These are phyloP conservation scores for Poicephalus gulielmi DNA, from an alignment of 2,113 vertebrate species.

Conservation along the genomic window DNA sequence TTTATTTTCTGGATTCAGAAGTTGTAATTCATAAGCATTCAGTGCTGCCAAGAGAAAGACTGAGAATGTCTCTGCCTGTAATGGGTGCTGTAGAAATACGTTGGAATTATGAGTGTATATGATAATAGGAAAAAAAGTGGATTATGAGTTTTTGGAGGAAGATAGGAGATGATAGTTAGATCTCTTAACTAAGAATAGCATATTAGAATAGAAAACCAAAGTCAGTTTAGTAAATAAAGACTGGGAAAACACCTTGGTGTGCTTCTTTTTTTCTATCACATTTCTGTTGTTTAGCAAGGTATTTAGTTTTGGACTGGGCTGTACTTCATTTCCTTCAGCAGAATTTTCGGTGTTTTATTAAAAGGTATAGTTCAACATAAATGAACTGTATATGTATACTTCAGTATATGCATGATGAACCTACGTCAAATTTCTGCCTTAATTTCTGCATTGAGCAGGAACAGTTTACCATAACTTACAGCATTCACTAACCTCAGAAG, in stretches of 20 bases:
- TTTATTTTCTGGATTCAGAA: conserved; percentile 21
- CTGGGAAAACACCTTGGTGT: background rate
- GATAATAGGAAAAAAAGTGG: background rate
- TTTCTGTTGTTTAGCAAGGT: background rate
- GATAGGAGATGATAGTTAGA: background rate
- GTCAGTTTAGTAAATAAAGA: background rate
- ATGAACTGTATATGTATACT: background rate
- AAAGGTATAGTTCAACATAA: background rate
- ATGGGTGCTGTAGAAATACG: background rate
- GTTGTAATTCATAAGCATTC: background rate
- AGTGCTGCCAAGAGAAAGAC: background rate
- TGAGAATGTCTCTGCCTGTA: background rate
- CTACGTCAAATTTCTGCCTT: background rate
- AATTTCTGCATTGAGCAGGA: background rate
- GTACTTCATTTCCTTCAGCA: background rate
- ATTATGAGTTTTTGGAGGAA: background rate
- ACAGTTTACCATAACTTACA: background rate
- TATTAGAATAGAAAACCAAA: background rate
- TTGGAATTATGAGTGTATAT: background rate
- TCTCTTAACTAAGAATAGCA: background rate
- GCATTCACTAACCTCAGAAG: background rate
- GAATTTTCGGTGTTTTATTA: background rate
- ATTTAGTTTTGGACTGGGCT: background rate
- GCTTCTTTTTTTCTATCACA: background rate
- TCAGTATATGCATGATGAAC: background rate